Evolutionary conservation across 2,113 vertebrate species (phyloP).

Genomic region (Dascyllus trimaculatus): DNA sequence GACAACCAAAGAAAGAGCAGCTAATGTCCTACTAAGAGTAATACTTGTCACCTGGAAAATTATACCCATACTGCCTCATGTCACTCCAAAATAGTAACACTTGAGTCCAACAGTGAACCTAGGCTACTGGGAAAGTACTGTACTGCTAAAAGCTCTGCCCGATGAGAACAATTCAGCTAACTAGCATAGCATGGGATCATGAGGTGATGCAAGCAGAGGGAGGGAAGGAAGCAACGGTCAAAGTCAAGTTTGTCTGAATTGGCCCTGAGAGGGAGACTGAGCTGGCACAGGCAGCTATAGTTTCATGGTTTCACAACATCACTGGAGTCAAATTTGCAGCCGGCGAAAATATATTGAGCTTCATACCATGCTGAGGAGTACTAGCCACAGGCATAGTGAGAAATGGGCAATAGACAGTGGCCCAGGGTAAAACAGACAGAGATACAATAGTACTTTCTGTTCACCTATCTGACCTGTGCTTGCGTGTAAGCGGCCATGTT

Average conservation of each 20-base stretch:
- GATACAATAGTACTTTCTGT: conserved; percentile 9
- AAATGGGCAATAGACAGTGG: conserved; percentile 16
- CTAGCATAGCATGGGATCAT: background rate
- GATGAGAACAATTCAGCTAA: background rate
- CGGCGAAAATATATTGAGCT: background rate
- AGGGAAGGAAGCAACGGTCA: too few relatives aligned
- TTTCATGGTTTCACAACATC: background rate
- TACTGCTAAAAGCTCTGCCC: background rate
- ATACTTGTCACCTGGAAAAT: background rate
- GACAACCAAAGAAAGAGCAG: too few relatives aligned
- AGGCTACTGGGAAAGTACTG: background rate
- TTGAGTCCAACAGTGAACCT: background rate
- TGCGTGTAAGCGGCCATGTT: background rate
- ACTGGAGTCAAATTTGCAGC: conserved; percentile 5
- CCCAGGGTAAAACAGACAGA: conserved; percentile 5
- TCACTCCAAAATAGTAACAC: background rate
- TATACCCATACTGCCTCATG: background rate
- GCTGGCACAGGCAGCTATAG: background rate
- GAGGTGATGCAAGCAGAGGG: background rate
- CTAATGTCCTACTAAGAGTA: too few relatives aligned
- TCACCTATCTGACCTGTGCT: background rate
- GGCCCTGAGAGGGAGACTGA: background rate
- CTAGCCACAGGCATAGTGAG: background rate
- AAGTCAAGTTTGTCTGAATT: conserved; percentile 2
- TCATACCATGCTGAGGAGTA: background rate